A percentile compares a stretch with the other conserved stretches of the same genome.
These are phyloP conservation scores for Amblyopsis rosae DNA, from an alignment of 2,113 vertebrate genomes.

Conservation along the genomic window DNA sequence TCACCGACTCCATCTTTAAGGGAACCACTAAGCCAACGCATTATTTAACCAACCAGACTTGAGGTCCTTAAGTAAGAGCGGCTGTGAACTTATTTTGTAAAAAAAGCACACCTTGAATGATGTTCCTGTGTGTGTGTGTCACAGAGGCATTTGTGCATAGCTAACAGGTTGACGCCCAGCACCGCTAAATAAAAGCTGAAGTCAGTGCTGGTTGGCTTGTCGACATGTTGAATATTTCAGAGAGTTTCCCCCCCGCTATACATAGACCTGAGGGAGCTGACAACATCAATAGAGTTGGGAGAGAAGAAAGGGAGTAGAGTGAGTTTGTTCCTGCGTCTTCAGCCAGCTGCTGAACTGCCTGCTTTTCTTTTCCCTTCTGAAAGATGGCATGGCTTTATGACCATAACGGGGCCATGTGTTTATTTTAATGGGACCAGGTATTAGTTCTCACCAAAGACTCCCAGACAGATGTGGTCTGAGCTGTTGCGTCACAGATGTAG, in stretches of 20 bases:
- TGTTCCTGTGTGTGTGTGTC: slow-evolving; percentile 50
- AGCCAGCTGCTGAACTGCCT: slow-evolving; percentile 11
- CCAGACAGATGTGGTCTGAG: too few species aligned
- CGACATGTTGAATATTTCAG: slow-evolving; percentile 71
- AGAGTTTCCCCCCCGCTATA: slow-evolving; percentile 37
- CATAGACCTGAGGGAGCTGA: slow-evolving; percentile 15
- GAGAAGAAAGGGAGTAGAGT: slow-evolving; percentile 32
- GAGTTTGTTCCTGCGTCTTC: slow-evolving; percentile 21
- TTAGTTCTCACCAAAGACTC: too few species aligned
- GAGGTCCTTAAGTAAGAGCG: background rate
- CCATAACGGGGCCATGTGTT: slow-evolving; percentile 3
- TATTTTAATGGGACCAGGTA: too few species aligned
- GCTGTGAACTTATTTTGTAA: background rate
- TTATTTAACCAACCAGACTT: background rate
- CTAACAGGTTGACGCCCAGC: slow-evolving; percentile 59
- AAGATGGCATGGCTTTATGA: background rate
- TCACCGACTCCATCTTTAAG: too few species aligned
- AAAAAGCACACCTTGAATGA: slow-evolving; percentile 12
- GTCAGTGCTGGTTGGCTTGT: slow-evolving; percentile 59
- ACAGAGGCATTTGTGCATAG: slow-evolving; percentile 65
- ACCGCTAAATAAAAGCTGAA: slow-evolving; percentile 71
- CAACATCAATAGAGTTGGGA: slow-evolving; percentile 28
- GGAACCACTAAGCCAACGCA: background rate
- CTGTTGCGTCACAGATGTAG: too few species aligned
- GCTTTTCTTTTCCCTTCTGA: background rate